Percentiles rank a stretch among this genome's conserved stretches.
Evolutionary conservation across 2,888 invertebrate genomes (phyloP).

Genomic region (Agrypnus murinus): DNA sequence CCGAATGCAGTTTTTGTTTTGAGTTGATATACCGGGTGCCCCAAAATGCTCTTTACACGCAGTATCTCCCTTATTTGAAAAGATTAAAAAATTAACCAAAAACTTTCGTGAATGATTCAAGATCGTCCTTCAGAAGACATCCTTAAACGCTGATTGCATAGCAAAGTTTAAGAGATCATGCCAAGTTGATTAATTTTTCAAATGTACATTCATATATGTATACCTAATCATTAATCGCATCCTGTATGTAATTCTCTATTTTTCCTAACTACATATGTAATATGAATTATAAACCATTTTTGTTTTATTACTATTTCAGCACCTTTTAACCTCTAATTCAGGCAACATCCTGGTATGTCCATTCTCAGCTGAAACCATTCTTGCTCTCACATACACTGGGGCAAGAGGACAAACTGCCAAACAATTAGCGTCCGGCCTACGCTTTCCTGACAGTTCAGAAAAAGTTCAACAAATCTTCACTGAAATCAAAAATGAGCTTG

Average conservation of each 20-base stretch:
- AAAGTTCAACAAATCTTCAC: slow-evolving; percentile 46
- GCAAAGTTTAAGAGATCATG: no score
- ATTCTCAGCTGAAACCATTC: slow-evolving; percentile 63
- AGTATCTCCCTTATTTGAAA: no score
- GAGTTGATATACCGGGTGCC: no score
- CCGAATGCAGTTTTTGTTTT: no score
- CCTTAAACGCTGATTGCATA: no score
- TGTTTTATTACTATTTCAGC: background rate
- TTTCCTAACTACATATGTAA: background rate
- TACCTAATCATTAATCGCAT: background rate
- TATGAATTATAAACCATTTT: background rate
- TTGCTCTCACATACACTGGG: slow-evolving; percentile 63
- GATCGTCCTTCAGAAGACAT: no score
- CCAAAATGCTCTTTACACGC: no score
- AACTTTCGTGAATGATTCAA: no score
- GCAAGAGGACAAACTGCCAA: slow-evolving; percentile 62
- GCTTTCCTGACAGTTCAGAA: slow-evolving; percentile 49
- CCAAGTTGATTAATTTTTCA: no score
- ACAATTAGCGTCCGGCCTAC: slow-evolving; percentile 55
- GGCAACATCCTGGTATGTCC: slow-evolving; percentile 65
- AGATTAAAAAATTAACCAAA: no score
- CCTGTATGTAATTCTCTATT: background rate
- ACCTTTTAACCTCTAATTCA: slow-evolving; percentile 21
- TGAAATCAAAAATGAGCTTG: background rate
- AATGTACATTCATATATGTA: background rate